phyloP scores from a whole-genome alignment of 1,140 invertebrate genomes.

The Neodiprion virginianus region DNA sequence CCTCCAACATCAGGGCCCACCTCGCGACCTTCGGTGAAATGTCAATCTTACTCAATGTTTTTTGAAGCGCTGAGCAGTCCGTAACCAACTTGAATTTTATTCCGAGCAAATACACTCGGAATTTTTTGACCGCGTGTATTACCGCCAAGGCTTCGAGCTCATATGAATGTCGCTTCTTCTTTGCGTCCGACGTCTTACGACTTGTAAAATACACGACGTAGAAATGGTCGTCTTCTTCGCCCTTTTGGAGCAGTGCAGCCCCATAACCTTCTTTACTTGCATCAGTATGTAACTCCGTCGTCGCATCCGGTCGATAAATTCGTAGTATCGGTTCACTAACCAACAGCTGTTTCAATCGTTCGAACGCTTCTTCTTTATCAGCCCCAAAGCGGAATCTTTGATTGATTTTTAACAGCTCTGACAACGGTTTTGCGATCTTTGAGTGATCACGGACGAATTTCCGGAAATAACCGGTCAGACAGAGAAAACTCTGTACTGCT shows the following conservation, averaged over 20 bases:
- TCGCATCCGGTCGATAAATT: conserved; percentile 23
- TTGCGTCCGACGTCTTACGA: conserved; percentile 43
- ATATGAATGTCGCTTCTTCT: conserved; percentile 56
- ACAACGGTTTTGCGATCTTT: conserved; percentile 35
- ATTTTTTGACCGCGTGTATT: conserved; percentile 59
- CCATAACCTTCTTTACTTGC: conserved; percentile 36
- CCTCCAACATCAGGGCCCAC: conserved; percentile 33
- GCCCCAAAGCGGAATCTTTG: conserved; percentile 26
- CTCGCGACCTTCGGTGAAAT: conserved; percentile 27
- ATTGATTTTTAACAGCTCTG: conserved; percentile 27
- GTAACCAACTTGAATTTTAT: conserved; percentile 31
- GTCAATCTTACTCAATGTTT: conserved; percentile 25
- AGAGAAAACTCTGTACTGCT: conserved; percentile 35
- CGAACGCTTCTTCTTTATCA: conserved; percentile 21
- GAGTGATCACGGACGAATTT: conserved; percentile 33
- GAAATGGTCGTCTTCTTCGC: conserved; percentile 37
- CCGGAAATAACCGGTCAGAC: conserved; percentile 35
- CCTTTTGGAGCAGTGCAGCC: conserved; percentile 42
- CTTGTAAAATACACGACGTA: conserved; percentile 57
- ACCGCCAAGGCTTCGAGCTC: conserved; percentile 63
- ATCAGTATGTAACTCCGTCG: conserved; percentile 36
- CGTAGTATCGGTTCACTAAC: conserved; percentile 26
- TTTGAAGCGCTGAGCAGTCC: conserved; percentile 27
- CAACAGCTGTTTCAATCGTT: conserved; percentile 25
- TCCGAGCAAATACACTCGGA: conserved; percentile 39